Percentiles rank a stretch among this genome's conserved stretches.
Evolutionary conservation across 2,888 invertebrate species (phyloP).

Genomic region (Dryobota labecula): DNA sequence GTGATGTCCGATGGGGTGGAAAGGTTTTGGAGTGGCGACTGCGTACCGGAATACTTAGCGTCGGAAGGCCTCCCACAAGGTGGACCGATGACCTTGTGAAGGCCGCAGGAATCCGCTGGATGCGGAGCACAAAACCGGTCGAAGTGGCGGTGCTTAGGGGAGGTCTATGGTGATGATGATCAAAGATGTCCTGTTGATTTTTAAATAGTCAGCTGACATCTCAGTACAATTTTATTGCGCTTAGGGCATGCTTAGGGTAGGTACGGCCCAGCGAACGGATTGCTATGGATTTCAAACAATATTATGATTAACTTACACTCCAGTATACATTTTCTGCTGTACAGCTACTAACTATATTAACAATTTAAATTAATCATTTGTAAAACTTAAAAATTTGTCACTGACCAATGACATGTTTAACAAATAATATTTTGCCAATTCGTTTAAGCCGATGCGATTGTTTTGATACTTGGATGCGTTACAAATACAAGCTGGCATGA

Average conservation of each 20-base stretch:
- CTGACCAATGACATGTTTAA: constrained; percentile 40
- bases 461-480: constrained; percentile 46
- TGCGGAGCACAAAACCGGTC: too few relatives aligned
- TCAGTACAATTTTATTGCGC: background rate
- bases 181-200: too few relatives aligned
- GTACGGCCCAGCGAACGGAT: background rate
- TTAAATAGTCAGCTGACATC: background rate
- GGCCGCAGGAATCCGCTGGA: too few relatives aligned
- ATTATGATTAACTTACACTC: constrained; percentile 4
- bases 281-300: constrained; percentile 12
- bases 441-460: constrained; percentile 51
- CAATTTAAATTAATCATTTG: background rate
- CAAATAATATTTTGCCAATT: constrained; percentile 57
- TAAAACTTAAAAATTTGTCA: constrained; percentile 17
- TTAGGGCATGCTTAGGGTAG: too few relatives aligned
- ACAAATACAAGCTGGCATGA: constrained; percentile 39
- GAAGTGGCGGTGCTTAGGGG: too few relatives aligned
- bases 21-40: too few relatives aligned
- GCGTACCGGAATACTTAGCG: too few relatives aligned
- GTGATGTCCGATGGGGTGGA: too few relatives aligned
- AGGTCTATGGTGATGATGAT: too few relatives aligned
- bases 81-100: too few relatives aligned
- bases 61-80: too few relatives aligned
- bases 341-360: background rate
- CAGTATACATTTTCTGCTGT: background rate